Percentiles rank a stretch among this genome's conserved stretches.
Evolutionary conservation across 2,888 invertebrate species (phyloP).

Genomic region (Caenorhabditis japonica): DNA sequence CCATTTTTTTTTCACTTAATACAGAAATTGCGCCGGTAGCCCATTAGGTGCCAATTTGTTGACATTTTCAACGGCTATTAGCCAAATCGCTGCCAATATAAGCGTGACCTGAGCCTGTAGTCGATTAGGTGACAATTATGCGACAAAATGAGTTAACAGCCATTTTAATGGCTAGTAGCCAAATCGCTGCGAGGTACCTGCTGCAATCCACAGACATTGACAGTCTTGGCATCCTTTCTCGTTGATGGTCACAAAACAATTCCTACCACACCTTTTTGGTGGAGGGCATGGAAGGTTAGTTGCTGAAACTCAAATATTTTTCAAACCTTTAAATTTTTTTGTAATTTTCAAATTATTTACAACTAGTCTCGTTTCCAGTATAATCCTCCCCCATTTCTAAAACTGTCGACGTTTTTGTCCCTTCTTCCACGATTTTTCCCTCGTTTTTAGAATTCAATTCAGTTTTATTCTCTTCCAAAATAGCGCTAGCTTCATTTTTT

Average conservation of each 20-base stretch:
- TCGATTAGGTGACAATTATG: too few species aligned
- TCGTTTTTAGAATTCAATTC: conserved; percentile 15
- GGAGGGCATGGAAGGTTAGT: conserved; percentile 49
- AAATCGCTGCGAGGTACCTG: too few species aligned
- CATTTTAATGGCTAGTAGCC: too few species aligned
- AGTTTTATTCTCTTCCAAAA: conserved; percentile 20
- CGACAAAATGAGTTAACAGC: too few species aligned
- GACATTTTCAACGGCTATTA: too few species aligned
- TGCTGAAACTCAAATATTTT: background rate
- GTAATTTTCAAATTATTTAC: background rate
- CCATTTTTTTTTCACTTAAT: too few species aligned
- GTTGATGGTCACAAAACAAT: conserved; percentile 72
- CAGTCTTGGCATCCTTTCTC: conserved; percentile 73
- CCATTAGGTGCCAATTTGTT: too few species aligned
- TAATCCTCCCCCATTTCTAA: conserved; percentile 9
- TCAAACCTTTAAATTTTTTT: background rate
- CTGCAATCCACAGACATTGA: conserved; percentile 69
- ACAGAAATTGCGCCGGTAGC: too few species aligned
- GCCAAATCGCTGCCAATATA: too few species aligned
- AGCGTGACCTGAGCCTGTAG: too few species aligned
- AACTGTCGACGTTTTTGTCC: background rate
- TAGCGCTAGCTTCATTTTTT: conserved; percentile 37
- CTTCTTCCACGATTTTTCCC: conserved; percentile 9
- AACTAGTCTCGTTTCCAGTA: conserved; percentile 18
- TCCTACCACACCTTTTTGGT: conserved; percentile 66